These are phyloP conservation scores for Drosophila borborema DNA, from an alignment of 2,888 invertebrate genomes.

Conservation along the genomic window DNA sequence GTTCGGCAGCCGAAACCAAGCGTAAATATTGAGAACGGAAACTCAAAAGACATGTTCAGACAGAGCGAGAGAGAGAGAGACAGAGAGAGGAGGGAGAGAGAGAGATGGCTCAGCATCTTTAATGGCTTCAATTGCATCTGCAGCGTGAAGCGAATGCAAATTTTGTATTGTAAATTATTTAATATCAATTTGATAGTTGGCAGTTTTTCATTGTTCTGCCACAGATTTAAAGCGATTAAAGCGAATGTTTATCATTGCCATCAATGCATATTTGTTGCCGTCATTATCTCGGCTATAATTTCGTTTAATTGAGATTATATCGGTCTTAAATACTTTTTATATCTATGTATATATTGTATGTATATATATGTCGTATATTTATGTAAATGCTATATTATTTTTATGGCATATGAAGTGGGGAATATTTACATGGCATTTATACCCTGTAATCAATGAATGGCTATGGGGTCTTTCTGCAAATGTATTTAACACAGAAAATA, in stretches of 20 bases:
- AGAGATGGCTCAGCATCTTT: constrained; percentile 25
- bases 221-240: constrained; percentile 6
- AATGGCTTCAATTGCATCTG: background rate
- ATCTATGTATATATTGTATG: constrained; percentile 32
- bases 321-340: constrained; percentile 47
- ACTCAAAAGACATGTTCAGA: constrained; percentile 35
- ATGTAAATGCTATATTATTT: background rate
- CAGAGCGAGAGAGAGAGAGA: background rate
- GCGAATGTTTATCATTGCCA: background rate
- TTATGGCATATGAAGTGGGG: background rate
- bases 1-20: constrained; percentile 68
- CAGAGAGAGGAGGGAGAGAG: background rate
- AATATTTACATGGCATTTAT: background rate
- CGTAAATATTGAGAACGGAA: constrained; percentile 71
- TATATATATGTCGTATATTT: background rate
- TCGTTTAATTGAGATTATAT: constrained; percentile 17
- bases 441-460: background rate
- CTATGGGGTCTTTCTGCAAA: background rate
- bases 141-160: constrained; percentile 4
- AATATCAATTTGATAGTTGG: constrained; percentile 2
- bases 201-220: background rate
- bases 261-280: background rate
- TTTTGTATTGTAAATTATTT: constrained; percentile 5
- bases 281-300: constrained; percentile 1
- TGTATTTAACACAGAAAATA: too few relatives aligned